phyloP scores from a whole-genome alignment of 2,113 vertebrate species.

The Telmatochromis brichardi region DNA sequence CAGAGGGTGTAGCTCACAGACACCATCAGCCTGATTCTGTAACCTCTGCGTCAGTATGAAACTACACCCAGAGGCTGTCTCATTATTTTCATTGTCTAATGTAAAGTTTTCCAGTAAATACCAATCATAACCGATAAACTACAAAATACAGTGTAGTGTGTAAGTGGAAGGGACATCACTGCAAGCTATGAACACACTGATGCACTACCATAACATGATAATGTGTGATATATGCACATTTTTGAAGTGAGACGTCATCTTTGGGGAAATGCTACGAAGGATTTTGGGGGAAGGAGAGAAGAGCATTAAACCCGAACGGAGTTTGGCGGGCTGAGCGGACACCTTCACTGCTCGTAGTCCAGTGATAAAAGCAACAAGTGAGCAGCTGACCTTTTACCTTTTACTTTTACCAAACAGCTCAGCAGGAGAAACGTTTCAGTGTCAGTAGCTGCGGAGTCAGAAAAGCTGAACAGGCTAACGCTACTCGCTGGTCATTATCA shows the following conservation, averaged over 20 bases:
- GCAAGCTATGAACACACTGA: not conserved
- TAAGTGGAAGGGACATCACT: not conserved
- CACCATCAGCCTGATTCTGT: not conserved
- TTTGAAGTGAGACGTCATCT: not conserved
- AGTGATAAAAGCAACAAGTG: conserved; percentile 12
- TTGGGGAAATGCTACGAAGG: not conserved
- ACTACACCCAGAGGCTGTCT: not conserved
- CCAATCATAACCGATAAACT: not conserved
- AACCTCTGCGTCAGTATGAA: not conserved
- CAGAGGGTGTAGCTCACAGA: not conserved
- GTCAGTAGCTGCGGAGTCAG: not conserved
- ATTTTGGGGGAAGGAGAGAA: not conserved
- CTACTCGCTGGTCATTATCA: not conserved
- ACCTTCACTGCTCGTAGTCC: not conserved
- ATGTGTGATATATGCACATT: not conserved
- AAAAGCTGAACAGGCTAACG: not conserved
- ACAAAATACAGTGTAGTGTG: fast-evolving
- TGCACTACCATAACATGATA: not conserved
- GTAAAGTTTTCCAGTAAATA: not conserved
- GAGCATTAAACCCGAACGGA: not conserved
- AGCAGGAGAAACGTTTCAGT: not conserved
- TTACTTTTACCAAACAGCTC: not conserved
- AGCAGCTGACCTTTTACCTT: not conserved
- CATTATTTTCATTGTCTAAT: not conserved
- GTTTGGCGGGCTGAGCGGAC: not conserved